Evolutionary conservation across 2,797 vertebrate species (phyloP).

Genomic region (Gymnodraco acuticeps): DNA sequence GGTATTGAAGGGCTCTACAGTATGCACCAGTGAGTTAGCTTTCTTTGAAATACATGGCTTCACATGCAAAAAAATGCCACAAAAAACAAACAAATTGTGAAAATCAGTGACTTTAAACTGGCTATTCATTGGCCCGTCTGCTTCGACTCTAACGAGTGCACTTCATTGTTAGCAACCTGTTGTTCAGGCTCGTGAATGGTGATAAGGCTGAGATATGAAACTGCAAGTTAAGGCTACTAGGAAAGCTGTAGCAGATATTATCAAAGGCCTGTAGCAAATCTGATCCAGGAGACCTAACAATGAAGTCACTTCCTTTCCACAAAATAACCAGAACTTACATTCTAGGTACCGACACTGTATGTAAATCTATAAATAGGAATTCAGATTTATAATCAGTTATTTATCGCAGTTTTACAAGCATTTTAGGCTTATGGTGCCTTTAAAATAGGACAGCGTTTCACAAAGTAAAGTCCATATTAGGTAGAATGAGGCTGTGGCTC

Average conservation of each 20-base stretch:
- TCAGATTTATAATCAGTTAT: neutral
- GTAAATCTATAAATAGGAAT: constrained; percentile 40
- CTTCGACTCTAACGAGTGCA: constrained; percentile 4
- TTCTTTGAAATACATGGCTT: constrained; percentile 41
- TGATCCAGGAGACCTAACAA: constrained; percentile 68
- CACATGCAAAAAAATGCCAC: constrained; percentile 3
- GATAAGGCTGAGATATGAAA: constrained; percentile 68
- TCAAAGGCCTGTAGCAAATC: constrained; percentile 51
- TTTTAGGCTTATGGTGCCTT: neutral
- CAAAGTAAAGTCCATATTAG: neutral
- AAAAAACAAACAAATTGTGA: constrained; percentile 17
- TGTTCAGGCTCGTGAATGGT: constrained; percentile 50
- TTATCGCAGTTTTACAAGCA: neutral
- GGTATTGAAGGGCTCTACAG: constrained; percentile 21
- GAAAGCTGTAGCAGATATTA: constrained; percentile 65
- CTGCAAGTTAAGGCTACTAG: constrained; percentile 59
- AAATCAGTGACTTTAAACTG: constrained; percentile 39
- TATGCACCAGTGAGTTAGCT: constrained; percentile 28
- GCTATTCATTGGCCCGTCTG: constrained; percentile 19
- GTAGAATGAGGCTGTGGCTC: neutral
- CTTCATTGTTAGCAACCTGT: constrained; percentile 42
- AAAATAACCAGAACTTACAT: constrained; percentile 60
- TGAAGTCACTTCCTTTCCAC: constrained; percentile 73
- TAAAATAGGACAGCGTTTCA: neutral
- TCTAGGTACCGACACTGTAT: constrained; percentile 56